Base-by-base conservation (phyloP, 2,113 vertebrate genomes). In the Catharus fuscescens region DNA sequence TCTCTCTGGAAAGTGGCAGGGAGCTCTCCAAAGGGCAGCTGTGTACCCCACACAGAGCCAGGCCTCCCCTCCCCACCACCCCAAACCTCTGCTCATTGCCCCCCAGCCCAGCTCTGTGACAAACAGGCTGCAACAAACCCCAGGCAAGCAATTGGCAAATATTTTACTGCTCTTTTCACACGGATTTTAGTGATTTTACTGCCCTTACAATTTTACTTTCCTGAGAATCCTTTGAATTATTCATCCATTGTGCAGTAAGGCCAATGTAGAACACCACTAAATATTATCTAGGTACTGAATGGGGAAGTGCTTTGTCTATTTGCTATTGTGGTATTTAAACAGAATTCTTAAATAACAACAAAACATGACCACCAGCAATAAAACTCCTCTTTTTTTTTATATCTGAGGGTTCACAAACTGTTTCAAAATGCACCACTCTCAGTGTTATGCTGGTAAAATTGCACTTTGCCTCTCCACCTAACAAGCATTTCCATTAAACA, bases 401-500 rank as follows among this genome's bases (percentile, higher is more conserved):
- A 74, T 53, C 36, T 88, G 44, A 93, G 25, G 18, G 57, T 59
- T 93, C 50, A 59, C n/a, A 88, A 36, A n/a, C 34, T 59, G 17
- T 66, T 93, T 80, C 60, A 81, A 86, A 93, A 74, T 23, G 69
- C 45, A 84, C 36, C 53, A 90, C 12, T 1, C 31, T 72, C 57
- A 38, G 29, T 34, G 23, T 56, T 90, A 53, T 13, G 21, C 44
- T 38, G 77, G 65, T 47, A 86, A 92, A 95, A 97, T 84, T 77
- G 91, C 44, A 53, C 88, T 95, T 74, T 61, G 31, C 28, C 56
- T 86, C 88, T 88, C 62, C 76, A 93, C 50, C 79, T 90, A 92
- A 90, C 53, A 94, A 71, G 69, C 36, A 78, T 80, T 96, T 95
- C 69, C 76, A 92, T 93, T 93, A 86, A 95, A 61, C 60, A 67